phyloP scores from a whole-genome alignment of 2,888 invertebrate species.

The Mechanitis mazaeus region DNA sequence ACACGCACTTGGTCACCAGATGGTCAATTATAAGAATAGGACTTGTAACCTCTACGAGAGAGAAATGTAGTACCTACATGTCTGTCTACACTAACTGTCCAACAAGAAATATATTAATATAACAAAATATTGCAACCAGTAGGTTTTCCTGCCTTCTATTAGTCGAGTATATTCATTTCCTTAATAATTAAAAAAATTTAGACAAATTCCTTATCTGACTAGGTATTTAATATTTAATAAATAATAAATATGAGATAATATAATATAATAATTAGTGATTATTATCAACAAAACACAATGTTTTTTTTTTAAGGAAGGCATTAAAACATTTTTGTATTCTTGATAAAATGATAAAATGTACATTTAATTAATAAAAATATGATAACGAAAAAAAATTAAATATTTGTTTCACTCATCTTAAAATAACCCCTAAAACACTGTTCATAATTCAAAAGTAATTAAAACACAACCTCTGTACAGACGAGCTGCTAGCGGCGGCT shows the following conservation, averaged over 20 bases:
- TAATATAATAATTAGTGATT: too few relatives aligned
- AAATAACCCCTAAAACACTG: constrained; percentile 8
- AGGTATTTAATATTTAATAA: too few relatives aligned
- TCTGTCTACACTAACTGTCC: too few relatives aligned
- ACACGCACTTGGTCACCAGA: constrained; percentile 64
- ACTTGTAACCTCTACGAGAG: constrained; percentile 19
- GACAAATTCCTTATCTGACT: too few relatives aligned
- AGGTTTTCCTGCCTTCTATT: too few relatives aligned
- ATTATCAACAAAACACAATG: too few relatives aligned
- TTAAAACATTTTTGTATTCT: background rate
- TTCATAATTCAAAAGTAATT: background rate
- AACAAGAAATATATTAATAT: too few relatives aligned
- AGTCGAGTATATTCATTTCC: too few relatives aligned
- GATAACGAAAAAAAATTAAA: background rate
- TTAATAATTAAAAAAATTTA: too few relatives aligned
- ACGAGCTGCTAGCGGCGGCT: constrained; percentile 15
- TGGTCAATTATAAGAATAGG: constrained; percentile 50
- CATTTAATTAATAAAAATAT: background rate
- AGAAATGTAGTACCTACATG: background rate
- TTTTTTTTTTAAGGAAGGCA: too few relatives aligned
- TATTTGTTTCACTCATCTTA: constrained; percentile 15
- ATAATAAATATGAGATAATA: too few relatives aligned
- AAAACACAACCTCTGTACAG: background rate
- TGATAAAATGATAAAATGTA: background rate
- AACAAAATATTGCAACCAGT: too few relatives aligned